phyloP scores from a whole-genome alignment of 2,888 invertebrate genomes.

The Chaitophorus viminalis region DNA sequence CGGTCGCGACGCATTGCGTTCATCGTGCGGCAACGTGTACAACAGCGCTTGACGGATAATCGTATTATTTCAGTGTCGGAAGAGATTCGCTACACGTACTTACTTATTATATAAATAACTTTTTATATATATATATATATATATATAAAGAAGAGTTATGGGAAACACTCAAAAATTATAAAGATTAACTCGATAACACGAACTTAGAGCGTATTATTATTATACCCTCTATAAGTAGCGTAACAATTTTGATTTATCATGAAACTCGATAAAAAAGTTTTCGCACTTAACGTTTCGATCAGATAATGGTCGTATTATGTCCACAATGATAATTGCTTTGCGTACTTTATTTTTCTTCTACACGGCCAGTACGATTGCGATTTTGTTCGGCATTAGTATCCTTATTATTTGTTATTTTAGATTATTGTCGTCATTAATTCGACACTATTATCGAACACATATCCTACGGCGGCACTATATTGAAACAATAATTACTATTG shows the following conservation, averaged over 20 bases:
- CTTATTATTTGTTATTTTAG: no score
- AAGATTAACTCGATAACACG: neutral
- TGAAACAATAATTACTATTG: neutral
- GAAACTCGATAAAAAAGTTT: constrained; percentile 40
- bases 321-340: neutral
- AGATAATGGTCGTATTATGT: neutral
- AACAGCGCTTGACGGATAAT: neutral
- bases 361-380: neutral
- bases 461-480: neutral
- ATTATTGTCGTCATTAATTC: neutral
- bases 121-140: neutral
- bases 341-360: neutral
- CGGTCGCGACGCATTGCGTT: neutral
- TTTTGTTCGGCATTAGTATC: neutral
- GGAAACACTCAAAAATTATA: neutral
- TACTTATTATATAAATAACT: neutral
- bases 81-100: neutral
- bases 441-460: no score
- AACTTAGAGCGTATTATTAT: neutral
- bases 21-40: no score
- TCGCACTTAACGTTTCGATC: neutral
- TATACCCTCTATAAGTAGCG: neutral
- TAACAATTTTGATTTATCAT: constrained; percentile 33
- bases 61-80: neutral
- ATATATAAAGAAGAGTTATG: neutral